Percentiles rank a stretch among this genome's conserved stretches.
Evolutionary conservation across 1,140 invertebrate species (phyloP).

Genomic region (Drosophila nigrodunni): DNA sequence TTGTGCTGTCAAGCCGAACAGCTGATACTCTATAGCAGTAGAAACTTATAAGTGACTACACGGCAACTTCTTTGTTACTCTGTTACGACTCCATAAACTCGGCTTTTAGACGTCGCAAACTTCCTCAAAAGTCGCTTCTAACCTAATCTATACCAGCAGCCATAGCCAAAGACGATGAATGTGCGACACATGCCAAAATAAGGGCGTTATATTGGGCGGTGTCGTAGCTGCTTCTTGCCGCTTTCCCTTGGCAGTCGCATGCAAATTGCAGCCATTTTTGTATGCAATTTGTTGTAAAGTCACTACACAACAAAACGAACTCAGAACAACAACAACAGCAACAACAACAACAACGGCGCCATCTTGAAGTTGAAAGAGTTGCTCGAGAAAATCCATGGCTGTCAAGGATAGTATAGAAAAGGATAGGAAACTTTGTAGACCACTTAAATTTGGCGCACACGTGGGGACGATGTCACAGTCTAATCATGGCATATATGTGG

Average conservation of each 20-base stretch:
- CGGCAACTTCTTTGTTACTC: too few relatives aligned
- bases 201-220: conserved; percentile 26
- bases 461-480: not conserved
- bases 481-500: conserved; percentile 14
- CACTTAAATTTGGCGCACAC: conserved; percentile 17
- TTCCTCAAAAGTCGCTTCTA: too few relatives aligned
- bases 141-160: not conserved
- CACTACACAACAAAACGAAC: conserved; percentile 1
- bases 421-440: conserved; percentile 28
- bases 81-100: too few relatives aligned
- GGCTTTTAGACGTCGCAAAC: too few relatives aligned
- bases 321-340: conserved; percentile 12
- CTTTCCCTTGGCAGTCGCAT: conserved; percentile 40
- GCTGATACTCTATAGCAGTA: not conserved
- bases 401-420: too few relatives aligned
- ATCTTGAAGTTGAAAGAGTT: conserved; percentile 26
- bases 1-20: not conserved
- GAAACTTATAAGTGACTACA: too few relatives aligned
- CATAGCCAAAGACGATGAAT: conserved; percentile 47
- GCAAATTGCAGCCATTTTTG: conserved; percentile 72
- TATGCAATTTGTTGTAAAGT: conserved; percentile 66
- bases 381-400: not conserved
- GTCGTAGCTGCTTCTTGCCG: conserved; percentile 6
- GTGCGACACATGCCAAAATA: conserved; percentile 47
- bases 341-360: conserved; percentile 14